A percentile compares a stretch with the other conserved stretches of the same genome.
Evolutionary conservation across 1,140 invertebrate species (phyloP).

Genomic region (Melipona quadrifasciata): DNA sequence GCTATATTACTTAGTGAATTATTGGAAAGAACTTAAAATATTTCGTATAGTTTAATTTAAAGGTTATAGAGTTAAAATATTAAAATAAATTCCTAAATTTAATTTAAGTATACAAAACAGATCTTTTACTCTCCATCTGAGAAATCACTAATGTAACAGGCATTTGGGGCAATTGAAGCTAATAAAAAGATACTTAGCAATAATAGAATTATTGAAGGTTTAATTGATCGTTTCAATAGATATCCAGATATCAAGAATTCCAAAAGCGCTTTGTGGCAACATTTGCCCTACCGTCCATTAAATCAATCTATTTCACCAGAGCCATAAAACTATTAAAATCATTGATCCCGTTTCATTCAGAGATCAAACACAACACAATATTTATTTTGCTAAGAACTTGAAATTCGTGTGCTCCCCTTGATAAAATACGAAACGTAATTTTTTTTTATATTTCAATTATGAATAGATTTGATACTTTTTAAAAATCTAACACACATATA

Average conservation of each 20-base stretch:
- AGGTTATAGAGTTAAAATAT: background rate
- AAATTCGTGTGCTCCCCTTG: constrained; percentile 1
- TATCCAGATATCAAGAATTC: constrained; percentile 16
- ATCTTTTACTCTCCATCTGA: background rate
- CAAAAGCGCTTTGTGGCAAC: constrained; percentile 9
- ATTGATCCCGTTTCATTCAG: constrained; percentile 51
- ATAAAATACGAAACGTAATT: background rate
- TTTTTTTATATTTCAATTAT: background rate
- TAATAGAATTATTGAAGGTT: background rate
- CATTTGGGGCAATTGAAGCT: background rate
- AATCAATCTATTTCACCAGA: constrained; percentile 24
- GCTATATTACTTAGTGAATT: background rate
- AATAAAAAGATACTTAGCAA: background rate
- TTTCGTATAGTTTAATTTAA: background rate
- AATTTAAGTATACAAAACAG: background rate
- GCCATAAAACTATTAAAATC: constrained; percentile 25
- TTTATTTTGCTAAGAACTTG: constrained; percentile 45
- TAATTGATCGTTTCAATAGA: background rate
- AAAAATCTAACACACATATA: too few species aligned
- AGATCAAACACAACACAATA: constrained; percentile 23
- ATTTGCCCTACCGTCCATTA: background rate
- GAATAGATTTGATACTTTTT: background rate
- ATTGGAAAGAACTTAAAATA: background rate
- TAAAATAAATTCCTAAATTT: background rate
- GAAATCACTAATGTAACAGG: background rate